These are phyloP conservation scores for Heliconius congener DNA, from an alignment of 1,140 invertebrate species.

Conservation along the genomic window DNA sequence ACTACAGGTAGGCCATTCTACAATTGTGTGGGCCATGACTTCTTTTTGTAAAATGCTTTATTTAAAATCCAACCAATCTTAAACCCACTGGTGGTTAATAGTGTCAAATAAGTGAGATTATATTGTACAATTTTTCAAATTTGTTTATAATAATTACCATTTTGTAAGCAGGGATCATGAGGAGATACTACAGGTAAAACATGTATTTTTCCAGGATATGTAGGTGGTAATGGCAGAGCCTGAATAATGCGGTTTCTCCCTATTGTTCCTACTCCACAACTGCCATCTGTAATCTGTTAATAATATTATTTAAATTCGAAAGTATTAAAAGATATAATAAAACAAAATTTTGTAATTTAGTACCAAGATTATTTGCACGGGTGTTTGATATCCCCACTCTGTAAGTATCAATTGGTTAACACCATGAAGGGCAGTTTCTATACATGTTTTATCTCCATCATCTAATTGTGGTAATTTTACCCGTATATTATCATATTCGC, in stretches of 20 bases:
- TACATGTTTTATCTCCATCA: slow-evolving; percentile 91
- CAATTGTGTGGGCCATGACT: too few relatives aligned
- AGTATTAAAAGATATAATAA: not conserved
- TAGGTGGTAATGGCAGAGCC: slow-evolving; percentile 87
- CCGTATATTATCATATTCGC: slow-evolving; percentile 91
- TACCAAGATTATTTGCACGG: slow-evolving; percentile 86
- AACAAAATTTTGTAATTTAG: slow-evolving; percentile 36
- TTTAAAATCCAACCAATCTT: too few relatives aligned
- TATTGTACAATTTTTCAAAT: too few relatives aligned
- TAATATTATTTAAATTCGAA: not conserved
- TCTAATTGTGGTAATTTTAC: slow-evolving; percentile 87
- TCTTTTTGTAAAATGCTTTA: too few relatives aligned
- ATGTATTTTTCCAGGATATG: slow-evolving; percentile 91
- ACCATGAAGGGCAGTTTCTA: slow-evolving; percentile 89
- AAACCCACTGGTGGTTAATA: too few relatives aligned
- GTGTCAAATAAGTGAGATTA: too few relatives aligned
- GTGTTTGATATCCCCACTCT: slow-evolving; percentile 92
- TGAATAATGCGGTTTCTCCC: slow-evolving; percentile 72
- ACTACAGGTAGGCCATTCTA: too few relatives aligned
- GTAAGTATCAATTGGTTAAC: slow-evolving; percentile 88
- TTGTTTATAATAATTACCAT: slow-evolving; percentile 61
- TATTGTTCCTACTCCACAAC: slow-evolving; percentile 85
- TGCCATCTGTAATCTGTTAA: slow-evolving; percentile 91
- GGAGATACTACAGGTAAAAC: slow-evolving; percentile 86
- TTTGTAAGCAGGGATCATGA: slow-evolving; percentile 80